Conservation (phyloP, 2,797 vertebrate genomes). For the Sebastes goodei region DNA sequence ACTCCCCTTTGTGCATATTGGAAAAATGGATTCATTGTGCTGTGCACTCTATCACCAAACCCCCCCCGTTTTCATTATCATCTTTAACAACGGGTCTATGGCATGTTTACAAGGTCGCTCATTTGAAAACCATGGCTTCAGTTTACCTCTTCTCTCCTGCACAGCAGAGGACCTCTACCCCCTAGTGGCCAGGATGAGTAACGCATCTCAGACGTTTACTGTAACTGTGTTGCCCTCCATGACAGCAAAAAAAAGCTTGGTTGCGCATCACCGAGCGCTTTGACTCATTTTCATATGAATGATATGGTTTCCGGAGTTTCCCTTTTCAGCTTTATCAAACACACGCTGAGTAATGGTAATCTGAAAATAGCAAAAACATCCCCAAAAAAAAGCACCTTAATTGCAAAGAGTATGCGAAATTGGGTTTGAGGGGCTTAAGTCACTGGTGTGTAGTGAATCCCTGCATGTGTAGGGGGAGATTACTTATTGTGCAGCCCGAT, state of each 20-base stretch:
- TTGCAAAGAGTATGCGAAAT: slow-evolving; percentile 64
- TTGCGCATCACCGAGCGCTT: slow-evolving; percentile 31
- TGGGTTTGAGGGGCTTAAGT: slow-evolving; percentile 70
- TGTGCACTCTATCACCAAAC: slow-evolving; percentile 25
- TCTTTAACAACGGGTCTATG: slow-evolving; percentile 68
- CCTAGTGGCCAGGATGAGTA: slow-evolving; percentile 65
- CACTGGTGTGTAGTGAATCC: slow-evolving; percentile 73
- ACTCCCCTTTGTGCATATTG: slow-evolving; percentile 29
- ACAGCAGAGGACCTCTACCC: slow-evolving; percentile 72
- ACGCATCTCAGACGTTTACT: neutral
- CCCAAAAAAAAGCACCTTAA: slow-evolving; percentile 52
- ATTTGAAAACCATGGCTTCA: slow-evolving; percentile 63
- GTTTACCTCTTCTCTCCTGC: slow-evolving; percentile 23
- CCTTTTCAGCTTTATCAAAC: slow-evolving; percentile 40
- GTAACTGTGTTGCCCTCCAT: slow-evolving; percentile 7
- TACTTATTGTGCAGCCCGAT: slow-evolving; percentile 71
- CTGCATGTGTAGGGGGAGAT: slow-evolving; percentile 71
- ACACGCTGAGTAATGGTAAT: slow-evolving; percentile 64
- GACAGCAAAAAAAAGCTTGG: neutral
- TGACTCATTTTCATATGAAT: slow-evolving; percentile 45
- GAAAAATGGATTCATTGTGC: slow-evolving; percentile 52
- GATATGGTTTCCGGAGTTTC: slow-evolving; percentile 29
- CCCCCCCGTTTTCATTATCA: slow-evolving; percentile 53
- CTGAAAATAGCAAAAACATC: slow-evolving; percentile 38
- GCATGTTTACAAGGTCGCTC: slow-evolving; percentile 70